Evolutionary conservation across 2,888 invertebrate species (phyloP).

Genomic region (Ormyrus rosae): DNA sequence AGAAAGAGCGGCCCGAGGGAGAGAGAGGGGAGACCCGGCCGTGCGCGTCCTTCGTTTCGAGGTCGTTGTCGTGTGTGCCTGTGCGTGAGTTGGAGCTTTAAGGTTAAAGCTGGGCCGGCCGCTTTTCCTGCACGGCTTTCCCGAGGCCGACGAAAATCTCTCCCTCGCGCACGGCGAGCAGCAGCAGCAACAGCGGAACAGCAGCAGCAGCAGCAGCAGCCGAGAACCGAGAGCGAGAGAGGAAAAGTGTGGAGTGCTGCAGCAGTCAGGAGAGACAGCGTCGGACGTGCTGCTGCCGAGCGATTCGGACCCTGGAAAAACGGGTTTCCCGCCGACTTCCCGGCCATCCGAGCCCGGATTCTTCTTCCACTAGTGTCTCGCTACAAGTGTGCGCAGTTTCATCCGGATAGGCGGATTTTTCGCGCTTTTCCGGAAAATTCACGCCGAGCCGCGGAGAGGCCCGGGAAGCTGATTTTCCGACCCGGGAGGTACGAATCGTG

Average conservation of each 20-base stretch:
- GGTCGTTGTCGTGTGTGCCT: slow-evolving; percentile 16
- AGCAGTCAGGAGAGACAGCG: background rate
- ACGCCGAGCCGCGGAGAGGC: background rate
- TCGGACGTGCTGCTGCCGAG: background rate
- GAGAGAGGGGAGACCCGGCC: background rate
- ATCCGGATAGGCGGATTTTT: no score
- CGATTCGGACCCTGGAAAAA: background rate
- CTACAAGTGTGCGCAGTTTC: no score
- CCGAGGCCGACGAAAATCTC: no score
- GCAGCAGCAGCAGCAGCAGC: background rate
- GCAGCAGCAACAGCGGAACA: no score
- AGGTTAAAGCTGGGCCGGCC: slow-evolving; percentile 11
- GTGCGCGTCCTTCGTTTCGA: slow-evolving; percentile 41
- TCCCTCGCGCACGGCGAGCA: no score
- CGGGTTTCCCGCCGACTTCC: background rate
- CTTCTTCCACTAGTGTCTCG: background rate
- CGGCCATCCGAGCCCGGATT: background rate
- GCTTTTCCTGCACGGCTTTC: no score
- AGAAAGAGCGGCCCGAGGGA: background rate
- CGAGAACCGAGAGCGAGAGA: background rate
- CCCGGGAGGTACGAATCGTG: background rate
- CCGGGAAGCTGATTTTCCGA: no score
- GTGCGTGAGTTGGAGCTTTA: slow-evolving; percentile 3
- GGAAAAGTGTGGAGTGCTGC: no score
- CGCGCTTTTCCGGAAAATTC: no score